These are phyloP conservation scores for Dioctria rufipes DNA, from an alignment of 2,888 invertebrate species.

Conservation along the genomic window DNA sequence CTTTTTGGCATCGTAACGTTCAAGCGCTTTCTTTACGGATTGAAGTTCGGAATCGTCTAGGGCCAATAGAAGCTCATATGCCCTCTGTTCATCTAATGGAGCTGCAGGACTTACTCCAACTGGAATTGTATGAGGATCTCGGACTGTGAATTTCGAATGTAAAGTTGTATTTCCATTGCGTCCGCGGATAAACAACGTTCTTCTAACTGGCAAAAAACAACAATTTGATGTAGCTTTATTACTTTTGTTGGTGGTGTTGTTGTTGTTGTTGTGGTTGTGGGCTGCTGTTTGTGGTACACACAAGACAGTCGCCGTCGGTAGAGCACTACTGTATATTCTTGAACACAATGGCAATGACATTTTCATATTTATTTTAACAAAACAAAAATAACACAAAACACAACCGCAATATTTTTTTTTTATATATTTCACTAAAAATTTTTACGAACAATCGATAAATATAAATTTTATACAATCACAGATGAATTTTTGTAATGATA, in stretches of 20 bases:
- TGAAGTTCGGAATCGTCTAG: conserved; percentile 82
- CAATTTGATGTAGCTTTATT: neutral
- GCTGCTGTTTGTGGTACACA: conserved; percentile 1
- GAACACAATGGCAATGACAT: conserved; percentile 34
- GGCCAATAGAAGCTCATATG: conserved; percentile 81
- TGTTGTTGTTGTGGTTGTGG: neutral
- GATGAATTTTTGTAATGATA: neutral
- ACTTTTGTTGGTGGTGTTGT: too few species aligned
- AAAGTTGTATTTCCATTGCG: conserved; percentile 27
- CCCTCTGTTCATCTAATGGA: conserved; percentile 79
- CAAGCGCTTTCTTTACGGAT: conserved; percentile 78
- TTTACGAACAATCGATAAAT: neutral
- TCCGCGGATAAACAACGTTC: conserved; percentile 16
- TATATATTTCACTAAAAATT: neutral
- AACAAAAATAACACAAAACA: neutral
- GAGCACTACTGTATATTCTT: conserved; percentile 7
- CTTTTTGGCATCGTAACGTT: conserved; percentile 82
- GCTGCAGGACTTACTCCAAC: conserved; percentile 65
- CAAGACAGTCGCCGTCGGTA: neutral
- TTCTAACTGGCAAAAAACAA: neutral
- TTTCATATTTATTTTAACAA: conserved; percentile 2
- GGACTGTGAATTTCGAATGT: conserved; percentile 63
- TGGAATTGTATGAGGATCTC: conserved; percentile 54
- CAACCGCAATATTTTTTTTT: neutral
- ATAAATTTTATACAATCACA: conserved; percentile 7